Conservation (phyloP, 2,113 vertebrate species). For the Oxyura jamaicensis region DNA sequence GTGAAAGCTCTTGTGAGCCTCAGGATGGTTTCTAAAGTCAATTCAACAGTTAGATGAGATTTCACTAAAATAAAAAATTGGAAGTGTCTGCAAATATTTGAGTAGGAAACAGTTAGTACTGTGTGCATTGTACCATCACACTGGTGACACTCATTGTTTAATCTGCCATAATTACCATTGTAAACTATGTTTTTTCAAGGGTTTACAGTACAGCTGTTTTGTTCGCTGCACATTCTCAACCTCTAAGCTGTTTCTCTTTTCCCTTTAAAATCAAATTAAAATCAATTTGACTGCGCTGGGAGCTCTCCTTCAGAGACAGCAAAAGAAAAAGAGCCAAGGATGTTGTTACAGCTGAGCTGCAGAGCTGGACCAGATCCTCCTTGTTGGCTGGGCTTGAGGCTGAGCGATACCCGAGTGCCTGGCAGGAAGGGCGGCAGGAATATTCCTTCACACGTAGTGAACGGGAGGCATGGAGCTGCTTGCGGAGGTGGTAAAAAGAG, state of each 20-base stretch:
- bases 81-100: conserved; percentile 64
- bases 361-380: not conserved
- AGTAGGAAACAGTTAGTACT: conserved; percentile 27
- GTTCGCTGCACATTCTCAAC: not conserved
- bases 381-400: not conserved
- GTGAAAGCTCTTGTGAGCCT: not conserved
- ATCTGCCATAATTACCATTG: conserved; percentile 43
- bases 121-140: conserved; percentile 29
- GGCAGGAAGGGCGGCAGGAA: not conserved
- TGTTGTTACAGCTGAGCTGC: not conserved
- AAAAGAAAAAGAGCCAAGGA: not conserved
- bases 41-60: conserved; percentile 37
- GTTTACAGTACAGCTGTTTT: not conserved
- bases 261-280: conserved; percentile 27
- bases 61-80: conserved; percentile 51
- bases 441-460: not conserved
- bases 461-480: not conserved
- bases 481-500: not conserved
- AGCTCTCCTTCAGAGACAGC: not conserved
- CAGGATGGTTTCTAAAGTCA: conserved; percentile 39
- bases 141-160: conserved; percentile 34
- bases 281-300: conserved; percentile 6
- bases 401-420: not conserved
- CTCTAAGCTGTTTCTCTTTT: not conserved
- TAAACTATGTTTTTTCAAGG: conserved; percentile 31